Base-by-base conservation (phyloP, 2,888 invertebrate genomes). In the Maniola hyperantus region DNA sequence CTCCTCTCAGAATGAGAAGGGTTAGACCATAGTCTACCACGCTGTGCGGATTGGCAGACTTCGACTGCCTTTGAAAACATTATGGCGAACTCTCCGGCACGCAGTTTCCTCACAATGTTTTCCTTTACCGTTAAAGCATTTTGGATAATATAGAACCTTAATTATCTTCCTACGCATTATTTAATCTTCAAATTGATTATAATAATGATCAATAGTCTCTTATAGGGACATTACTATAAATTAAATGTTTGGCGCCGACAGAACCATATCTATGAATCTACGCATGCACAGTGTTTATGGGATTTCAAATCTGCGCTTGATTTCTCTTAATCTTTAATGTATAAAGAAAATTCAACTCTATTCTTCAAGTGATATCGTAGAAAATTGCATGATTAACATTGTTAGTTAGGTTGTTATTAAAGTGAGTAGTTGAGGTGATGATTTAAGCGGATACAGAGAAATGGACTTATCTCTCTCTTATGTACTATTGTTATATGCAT, bases 251-350 rank as follows among this genome's bases (percentile, higher is more conserved):
- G 67, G 69, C 66, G 68, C 71, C 69, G 66, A 67, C 69, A 66
- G 46, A 66, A 36, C 51, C 64, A n/a, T 85, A 84, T 84, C 83
- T 81, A 76, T 51, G 76, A 76, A 88, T 88, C 85, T 83, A 79
- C 78, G 81, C 80, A 81, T 83, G 83, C 83, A 82, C 81, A 79
- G 76, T 78, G 80, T 83, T 85, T 85, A 84, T 80, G 76, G 79
- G 76, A 76, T 76, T 75, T 76, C 78, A 75, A 81, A 84, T 82
- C 81, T 71, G 72, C 74, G 73, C 76, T 78, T 75, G 80, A 77
- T 82, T 79, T 80, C 80, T 77, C 79, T 76, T 73, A 74, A 72
- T 76, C 73, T 67, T 71, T n/a, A 34, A 11, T 0, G 7, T 10
- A 8, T 65, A 75, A 66, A 34, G 51, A 1, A 76, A 71, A 71